Evolutionary conservation across 2,888 invertebrate species (phyloP), one percentile per base, ranked within the genome.

Genomic region (Hypomecis punctinalis): DNA sequence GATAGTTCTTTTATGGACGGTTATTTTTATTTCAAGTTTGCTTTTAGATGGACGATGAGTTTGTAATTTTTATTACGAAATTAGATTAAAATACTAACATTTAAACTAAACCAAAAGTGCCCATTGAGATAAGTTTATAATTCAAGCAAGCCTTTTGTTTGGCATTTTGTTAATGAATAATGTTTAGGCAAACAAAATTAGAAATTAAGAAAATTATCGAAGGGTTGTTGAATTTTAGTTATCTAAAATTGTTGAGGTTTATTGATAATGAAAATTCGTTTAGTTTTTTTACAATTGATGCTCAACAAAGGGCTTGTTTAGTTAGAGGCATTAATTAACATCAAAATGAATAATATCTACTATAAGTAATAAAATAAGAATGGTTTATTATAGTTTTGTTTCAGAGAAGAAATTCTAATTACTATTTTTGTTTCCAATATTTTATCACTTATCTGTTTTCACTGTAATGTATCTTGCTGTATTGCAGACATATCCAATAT

Each of bases 401-500:
- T 91, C 90, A 89, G 84, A 89, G 87, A 90, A 90, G 89, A 90
- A 91, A 90, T 91, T 91, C 89, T 91, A 91, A 91, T 91, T 90
- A 90, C 88, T 92, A 92, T 91, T 92, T 91, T 91, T 91, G 92
- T 92, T 92, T 91, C 91, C 89, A 86, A 91, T 91, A 91, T 92
- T 92, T 92, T 91, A 91, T 91, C 89, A 90, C 88, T 89, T 90
- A 90, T 88, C 91, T 92, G 92, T 92, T 92, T 91, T 91, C 91
- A 92, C 89, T 91, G 89, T 91, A 91, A 88, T 91, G 88, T 91
- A 91, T 93, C 90, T 93, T 90, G 93, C 93, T 93, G 92, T 93
- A 93, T 93, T 93, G 91, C 93, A 93, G 90, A 93, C 93, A 93
- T 93, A 93, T 93, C 93, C 93, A 93, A 91, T 92, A 93, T 93